Percentiles rank a stretch among this genome's conserved stretches.
phyloP scores from a whole-genome alignment of 2,888 invertebrate genomes.

The Plagiodera versicolora region DNA sequence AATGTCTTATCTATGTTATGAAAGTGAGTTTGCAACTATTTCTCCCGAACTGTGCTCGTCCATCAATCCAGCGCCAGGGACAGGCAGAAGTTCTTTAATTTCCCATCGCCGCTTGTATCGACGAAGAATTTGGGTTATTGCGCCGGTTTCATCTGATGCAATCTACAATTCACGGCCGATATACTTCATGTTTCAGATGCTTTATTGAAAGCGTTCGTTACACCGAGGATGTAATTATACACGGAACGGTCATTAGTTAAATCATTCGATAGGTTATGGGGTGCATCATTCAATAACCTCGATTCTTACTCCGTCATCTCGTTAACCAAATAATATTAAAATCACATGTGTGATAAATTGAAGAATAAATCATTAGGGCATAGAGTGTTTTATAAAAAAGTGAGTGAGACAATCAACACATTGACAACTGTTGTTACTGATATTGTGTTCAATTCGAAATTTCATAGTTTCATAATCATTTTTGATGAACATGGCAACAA shows the following conservation, averaged over 20 bases:
- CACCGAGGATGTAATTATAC: constrained; percentile 13
- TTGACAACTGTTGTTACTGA: too few species aligned
- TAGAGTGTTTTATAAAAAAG: too few species aligned
- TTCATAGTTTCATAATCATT: too few species aligned
- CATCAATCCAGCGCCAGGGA: neutral
- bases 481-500: too few species aligned
- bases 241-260: constrained; percentile 11
- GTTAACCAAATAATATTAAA: neutral
- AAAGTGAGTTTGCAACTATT: neutral
- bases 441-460: too few species aligned
- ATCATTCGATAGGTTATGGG: constrained; percentile 3
- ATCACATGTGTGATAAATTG: too few species aligned
- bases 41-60: neutral
- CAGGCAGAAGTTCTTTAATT: neutral
- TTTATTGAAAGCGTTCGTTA: constrained; percentile 12
- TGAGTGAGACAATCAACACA: too few species aligned
- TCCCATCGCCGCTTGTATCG: neutral
- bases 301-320: neutral
- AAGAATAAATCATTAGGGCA: too few species aligned
- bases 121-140: constrained; percentile 13
- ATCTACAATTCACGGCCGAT: constrained; percentile 4
- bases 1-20: too few species aligned
- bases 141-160: constrained; percentile 14
- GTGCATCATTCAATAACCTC: neutral
- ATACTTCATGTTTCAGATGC: constrained; percentile 11